Conservation (phyloP, 92 coral and sea anemone genomes). For the Blastomussa wellsi region DNA sequence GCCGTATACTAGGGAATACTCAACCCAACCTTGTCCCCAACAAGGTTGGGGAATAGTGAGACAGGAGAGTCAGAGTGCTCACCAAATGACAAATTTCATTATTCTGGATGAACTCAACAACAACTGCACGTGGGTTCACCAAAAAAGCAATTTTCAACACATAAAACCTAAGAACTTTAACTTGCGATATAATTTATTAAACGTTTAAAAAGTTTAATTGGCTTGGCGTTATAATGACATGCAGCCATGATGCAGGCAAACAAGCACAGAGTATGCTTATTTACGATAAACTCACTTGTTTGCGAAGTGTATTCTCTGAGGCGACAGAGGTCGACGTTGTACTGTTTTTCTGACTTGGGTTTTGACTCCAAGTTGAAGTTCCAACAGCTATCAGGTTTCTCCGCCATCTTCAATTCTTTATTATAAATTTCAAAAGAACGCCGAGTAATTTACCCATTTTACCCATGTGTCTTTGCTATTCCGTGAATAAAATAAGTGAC, state of each 20-base stretch:
- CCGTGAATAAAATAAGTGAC: not conserved
- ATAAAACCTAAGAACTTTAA: not conserved
- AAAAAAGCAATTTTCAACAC: not conserved
- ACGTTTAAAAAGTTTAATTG: not conserved
- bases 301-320: slow-evolving; percentile 28
- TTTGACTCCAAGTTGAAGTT: slow-evolving; percentile 17
- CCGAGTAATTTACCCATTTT: not conserved
- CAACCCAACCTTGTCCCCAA: too few species aligned
- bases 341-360: slow-evolving; percentile 18
- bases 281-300: slow-evolving; percentile 26
- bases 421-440: not conserved
- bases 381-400: slow-evolving; percentile 17
- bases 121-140: not conserved
- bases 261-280: not conserved
- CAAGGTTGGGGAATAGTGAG: too few species aligned
- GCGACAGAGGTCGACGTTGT: slow-evolving; percentile 62
- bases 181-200: not conserved
- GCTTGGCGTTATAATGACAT: not conserved
- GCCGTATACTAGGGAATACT: not conserved
- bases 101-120: not conserved
- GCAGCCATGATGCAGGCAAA: not conserved
- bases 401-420: not conserved
- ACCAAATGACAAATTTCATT: too few species aligned
- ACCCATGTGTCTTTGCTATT: slow-evolving; percentile 7
- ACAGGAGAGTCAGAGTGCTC: too few species aligned